Evolutionary conservation across 2,113 vertebrate species (phyloP).

Genomic region (Platycercus adscitus): DNA sequence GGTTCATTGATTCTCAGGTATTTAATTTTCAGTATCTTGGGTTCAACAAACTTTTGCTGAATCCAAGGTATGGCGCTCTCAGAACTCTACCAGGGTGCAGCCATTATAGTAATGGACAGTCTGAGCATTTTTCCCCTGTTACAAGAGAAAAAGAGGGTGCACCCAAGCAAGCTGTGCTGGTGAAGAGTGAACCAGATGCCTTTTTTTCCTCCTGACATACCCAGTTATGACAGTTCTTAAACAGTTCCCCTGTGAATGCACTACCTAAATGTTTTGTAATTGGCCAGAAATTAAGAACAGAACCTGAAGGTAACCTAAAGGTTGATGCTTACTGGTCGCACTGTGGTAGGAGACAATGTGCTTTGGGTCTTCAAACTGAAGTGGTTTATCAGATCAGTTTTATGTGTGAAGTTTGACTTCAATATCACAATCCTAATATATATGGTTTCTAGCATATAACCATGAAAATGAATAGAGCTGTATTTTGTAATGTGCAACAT

Average conservation of each 20-base stretch:
- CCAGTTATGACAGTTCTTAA: neutral
- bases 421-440: neutral
- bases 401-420: neutral
- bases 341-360: neutral
- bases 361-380: neutral
- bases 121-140: neutral
- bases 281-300: neutral
- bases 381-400: neutral
- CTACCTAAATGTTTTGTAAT: neutral
- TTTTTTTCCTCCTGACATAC: neutral
- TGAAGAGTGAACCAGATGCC: neutral
- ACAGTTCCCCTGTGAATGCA: neutral
- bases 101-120: neutral
- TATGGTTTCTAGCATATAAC: neutral
- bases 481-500: neutral
- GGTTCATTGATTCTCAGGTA: neutral
- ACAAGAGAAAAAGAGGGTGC: neutral
- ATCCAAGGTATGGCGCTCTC: neutral
- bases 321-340: neutral
- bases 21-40: neutral
- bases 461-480: neutral
- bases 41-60: neutral
- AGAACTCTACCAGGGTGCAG: neutral
- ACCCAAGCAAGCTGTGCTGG: neutral
- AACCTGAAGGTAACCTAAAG: neutral